A percentile compares a stretch with the other conserved stretches of the same genome.
Conservation (phyloP, 2,797 vertebrate species). For the Phrynocephalus guinanensis region DNA sequence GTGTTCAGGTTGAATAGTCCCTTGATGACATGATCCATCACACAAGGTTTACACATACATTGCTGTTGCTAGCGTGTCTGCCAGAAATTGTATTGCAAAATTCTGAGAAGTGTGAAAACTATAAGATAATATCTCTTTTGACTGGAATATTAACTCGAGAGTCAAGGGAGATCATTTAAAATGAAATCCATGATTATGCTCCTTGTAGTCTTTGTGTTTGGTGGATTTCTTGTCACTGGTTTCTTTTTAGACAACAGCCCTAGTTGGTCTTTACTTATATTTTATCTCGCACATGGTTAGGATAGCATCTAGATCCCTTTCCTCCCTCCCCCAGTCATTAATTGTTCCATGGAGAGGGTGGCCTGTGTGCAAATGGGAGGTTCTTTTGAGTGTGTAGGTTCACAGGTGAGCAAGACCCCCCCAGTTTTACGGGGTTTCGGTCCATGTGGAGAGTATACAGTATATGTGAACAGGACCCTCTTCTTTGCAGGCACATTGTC, state of each 20-base stretch:
- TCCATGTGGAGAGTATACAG: too few relatives aligned
- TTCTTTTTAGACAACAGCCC: not conserved
- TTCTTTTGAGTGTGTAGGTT: too few relatives aligned
- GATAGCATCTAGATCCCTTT: too few relatives aligned
- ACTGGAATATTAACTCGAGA: not conserved
- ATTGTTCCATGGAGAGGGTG: too few relatives aligned
- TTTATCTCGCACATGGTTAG: too few relatives aligned
- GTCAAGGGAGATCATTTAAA: not conserved
- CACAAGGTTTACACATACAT: not conserved
- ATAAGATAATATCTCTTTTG: not conserved
- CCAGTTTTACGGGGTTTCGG: too few relatives aligned
- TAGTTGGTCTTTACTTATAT: too few relatives aligned
- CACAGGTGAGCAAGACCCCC: too few relatives aligned
- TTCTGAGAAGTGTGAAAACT: not conserved
- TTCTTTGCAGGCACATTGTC: too few relatives aligned
- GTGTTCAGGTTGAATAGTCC: not conserved
- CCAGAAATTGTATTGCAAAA: not conserved
- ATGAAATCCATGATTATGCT: not conserved
- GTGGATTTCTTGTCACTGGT: not conserved
- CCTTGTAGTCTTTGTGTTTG: not conserved
- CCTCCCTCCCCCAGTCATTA: too few relatives aligned
- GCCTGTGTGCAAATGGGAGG: too few relatives aligned
- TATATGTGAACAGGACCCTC: too few relatives aligned
- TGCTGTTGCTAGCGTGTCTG: not conserved
- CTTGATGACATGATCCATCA: not conserved